Evolutionary conservation across 2,888 invertebrate species (phyloP).

Genomic region (Andrena minutula): DNA sequence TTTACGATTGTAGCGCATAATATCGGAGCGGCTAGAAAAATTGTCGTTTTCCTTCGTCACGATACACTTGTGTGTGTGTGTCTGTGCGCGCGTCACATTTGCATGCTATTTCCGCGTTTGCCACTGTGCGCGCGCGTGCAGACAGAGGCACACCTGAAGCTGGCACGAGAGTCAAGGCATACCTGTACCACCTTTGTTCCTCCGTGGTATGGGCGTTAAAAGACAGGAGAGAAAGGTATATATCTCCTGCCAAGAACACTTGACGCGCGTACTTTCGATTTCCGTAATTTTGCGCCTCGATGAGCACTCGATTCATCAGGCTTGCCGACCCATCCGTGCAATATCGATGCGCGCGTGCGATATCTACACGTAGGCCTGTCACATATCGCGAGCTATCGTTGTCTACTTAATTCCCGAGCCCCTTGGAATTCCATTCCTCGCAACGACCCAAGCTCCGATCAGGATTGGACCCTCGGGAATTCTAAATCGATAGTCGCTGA

Average conservation of each 20-base stretch:
- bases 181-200: conserved; percentile 27
- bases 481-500: conserved; percentile 32
- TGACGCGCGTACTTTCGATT: conserved; percentile 64
- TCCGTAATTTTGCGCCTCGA: conserved; percentile 54
- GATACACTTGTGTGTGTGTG: background rate
- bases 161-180: background rate
- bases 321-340: conserved; percentile 15
- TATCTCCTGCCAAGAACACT: conserved; percentile 32
- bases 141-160: conserved; percentile 3
- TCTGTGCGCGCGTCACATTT: background rate
- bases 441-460: conserved; percentile 29
- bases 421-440: conserved; percentile 13
- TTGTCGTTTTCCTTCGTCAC: conserved; percentile 49
- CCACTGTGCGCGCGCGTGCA: background rate
- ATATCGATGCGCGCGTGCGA: background rate
- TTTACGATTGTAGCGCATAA: conserved; percentile 41
- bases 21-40: conserved; percentile 58
- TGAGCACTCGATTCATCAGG: conserved; percentile 34
- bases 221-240: conserved; percentile 41
- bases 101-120: conserved; percentile 10
- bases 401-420: conserved; percentile 4
- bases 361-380: background rate
- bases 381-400: background rate
- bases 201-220: background rate
- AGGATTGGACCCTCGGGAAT: conserved; percentile 2